Evolutionary conservation across 2,888 invertebrate species (phyloP), one percentile per base, ranked within the genome.

Genomic region (Sthenelais limicola): DNA sequence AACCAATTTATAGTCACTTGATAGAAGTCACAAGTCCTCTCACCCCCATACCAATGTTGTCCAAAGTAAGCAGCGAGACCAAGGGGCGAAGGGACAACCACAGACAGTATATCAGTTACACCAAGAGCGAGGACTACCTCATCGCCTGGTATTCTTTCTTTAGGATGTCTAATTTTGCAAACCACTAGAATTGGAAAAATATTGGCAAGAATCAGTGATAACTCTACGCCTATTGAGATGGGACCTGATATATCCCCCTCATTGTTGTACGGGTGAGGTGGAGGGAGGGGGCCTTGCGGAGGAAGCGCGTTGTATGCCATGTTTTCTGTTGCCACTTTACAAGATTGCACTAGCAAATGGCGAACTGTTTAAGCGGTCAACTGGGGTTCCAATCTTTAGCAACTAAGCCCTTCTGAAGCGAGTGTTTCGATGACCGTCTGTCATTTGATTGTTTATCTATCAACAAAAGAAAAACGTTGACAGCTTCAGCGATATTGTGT

Each of bases 21-120:
- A 48, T 81, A 83, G 33, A 81, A 79, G 26, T 79, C 75, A 67
- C 83, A 83, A 1, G 82, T 78, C 0, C 74, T 54, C 21, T 76
- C 73, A 0, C 83, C 82, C n/a, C 83, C 83, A 32, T 80, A 79
- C 83, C 83, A 83, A 28, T 73, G 77, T 3, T 79, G 76, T 12
- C 77, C 76, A 73, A 82, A 82, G 48, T 80, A 82, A 7, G 82
- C 80, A 3, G 79, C 74, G 38, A 82, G 77, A 3, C 81, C 82
- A 0, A 82, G 75, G 0, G 83, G 83, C 0, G 81, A 76, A 1
- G 83, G 83, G 4, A 83, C 73, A 12, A 82, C 32, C 2, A 82
- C 81, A 12, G 82, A 82, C 1, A 82, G 74, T 12, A 83, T 82
- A 70, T 81, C 82, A 0, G 79, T 79, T 21, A 81, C 67, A 72